These are phyloP conservation scores for Leptopilina clavipes DNA, from an alignment of 1,140 invertebrate species.

Conservation along the genomic window DNA sequence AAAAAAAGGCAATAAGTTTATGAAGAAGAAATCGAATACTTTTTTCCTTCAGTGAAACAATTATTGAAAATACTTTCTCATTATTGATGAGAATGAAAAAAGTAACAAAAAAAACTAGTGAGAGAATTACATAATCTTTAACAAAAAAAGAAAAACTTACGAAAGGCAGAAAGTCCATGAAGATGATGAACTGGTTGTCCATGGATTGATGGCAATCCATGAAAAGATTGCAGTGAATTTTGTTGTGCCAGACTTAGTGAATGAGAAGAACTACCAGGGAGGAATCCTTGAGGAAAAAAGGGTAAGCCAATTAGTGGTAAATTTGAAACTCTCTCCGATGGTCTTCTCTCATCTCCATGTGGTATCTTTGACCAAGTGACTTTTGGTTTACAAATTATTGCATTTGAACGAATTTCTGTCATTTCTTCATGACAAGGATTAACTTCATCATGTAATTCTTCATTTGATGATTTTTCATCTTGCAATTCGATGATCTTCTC, in stretches of 20 bases:
- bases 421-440: conserved; percentile 40
- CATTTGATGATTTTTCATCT: conserved; percentile 43
- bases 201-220: conserved; percentile 55
- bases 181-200: conserved; percentile 60
- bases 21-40: too few species aligned
- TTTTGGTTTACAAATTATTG: conserved; percentile 41
- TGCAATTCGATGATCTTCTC: conserved; percentile 46
- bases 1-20: too few species aligned
- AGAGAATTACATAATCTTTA: too few species aligned
- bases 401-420: conserved; percentile 32
- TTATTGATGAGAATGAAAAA: too few species aligned
- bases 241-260: conserved; percentile 53
- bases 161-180: conserved; percentile 67
- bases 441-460: conserved; percentile 46
- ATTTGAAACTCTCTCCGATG: conserved; percentile 41
- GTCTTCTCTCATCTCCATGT: conserved; percentile 40
- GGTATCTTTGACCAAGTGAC: conserved; percentile 28
- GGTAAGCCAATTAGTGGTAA: conserved; percentile 46
- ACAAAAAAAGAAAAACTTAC: conserved; percentile 58
- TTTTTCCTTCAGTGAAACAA: too few species aligned
- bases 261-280: conserved; percentile 44
- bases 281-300: conserved; percentile 54
- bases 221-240: conserved; percentile 53
- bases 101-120: background rate
- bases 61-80: too few species aligned